A percentile compares a stretch with the other conserved stretches of the same genome.
Conservation (phyloP, 2,113 vertebrate species). For the Elephantulus edwardii region DNA sequence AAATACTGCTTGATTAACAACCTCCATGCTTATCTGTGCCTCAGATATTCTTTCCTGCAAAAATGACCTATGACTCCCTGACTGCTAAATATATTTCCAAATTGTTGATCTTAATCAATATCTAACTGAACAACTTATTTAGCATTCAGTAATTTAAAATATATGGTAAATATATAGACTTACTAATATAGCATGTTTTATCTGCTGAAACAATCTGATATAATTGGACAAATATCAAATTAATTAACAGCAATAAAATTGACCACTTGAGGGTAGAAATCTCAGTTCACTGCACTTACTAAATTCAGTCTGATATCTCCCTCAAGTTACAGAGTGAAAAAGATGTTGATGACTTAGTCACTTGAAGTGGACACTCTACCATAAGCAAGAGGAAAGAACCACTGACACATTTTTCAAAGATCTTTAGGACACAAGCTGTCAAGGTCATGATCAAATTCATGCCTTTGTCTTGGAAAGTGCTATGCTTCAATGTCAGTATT, state of each 20-base stretch:
- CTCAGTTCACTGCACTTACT: not conserved
- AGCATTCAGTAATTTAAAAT: not conserved
- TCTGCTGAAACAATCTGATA: not conserved
- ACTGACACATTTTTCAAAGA: slow-evolving; percentile 33
- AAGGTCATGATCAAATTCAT: slow-evolving; percentile 33
- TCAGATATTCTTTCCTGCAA: not conserved
- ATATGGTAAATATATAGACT: not conserved
- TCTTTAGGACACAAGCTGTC: slow-evolving; percentile 6
- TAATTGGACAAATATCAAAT: not conserved
- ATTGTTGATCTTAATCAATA: not conserved
- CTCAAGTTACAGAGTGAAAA: not conserved
- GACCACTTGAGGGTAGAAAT: not conserved
- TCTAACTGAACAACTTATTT: not conserved
- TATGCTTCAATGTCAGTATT: not conserved
- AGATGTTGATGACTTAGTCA: not conserved
- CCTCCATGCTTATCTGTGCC: rapidly evolving
- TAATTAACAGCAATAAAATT: not conserved
- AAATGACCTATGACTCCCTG: not conserved
- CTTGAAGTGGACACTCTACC: not conserved
- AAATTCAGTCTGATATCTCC: not conserved
- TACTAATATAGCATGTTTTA: not conserved
- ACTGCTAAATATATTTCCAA: not conserved
- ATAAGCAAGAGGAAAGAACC: not conserved
- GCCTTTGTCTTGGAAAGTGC: not conserved
- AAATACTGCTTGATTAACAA: not conserved